Evolutionary conservation across 1,140 invertebrate species (phyloP), one percentile per base, ranked within the genome.

Genomic region (Paralvinella palmiformis): DNA sequence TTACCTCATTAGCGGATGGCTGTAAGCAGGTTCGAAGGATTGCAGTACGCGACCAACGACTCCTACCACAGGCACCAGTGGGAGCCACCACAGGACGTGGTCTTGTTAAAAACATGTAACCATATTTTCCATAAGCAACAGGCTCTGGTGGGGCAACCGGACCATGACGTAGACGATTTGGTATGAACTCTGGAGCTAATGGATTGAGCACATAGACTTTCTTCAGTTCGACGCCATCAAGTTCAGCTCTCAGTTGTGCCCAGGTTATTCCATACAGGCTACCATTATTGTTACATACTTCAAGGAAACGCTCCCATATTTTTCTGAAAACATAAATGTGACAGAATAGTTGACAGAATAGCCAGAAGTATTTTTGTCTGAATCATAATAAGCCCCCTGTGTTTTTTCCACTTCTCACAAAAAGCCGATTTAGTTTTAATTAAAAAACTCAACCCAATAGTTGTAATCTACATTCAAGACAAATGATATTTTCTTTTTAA

Each of bases 281-380:
- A n/a, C 87, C 85, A 65, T 89, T 86, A 70, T 88, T 82, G 69
- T 88, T 83, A 72, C 88, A 90, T 45, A 87, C 86, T 56, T 87
- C 84, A 48, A 93, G 84, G 72, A 90, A 93, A 58, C 87, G 84
- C 71, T 90, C 89, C 91, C 91, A 93, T 0, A 92, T 85, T 80
- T 89, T 88, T 64, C 85, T 85, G 75, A 56, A 74, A 78, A 50
- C 62, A 57, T n/a, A n/a, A n/a, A n/a, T n/a, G n/a, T n/a, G n/a
- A n/a, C n/a, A n/a, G n/a, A n/a, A n/a, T n/a, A n/a, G n/a, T n/a
- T n/a, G n/a, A n/a, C n/a, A n/a, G n/a, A n/a, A n/a, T n/a, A n/a
- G n/a, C n/a, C n/a, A n/a, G n/a, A n/a, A n/a, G n/a, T n/a, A n/a
- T n/a, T n/a, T n/a, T n/a, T n/a, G n/a, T n/a, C n/a, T n/a, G n/a